These are phyloP conservation scores for Oreocharis arfaki DNA, from an alignment of 2,113 vertebrate species.

Conservation along the genomic window DNA sequence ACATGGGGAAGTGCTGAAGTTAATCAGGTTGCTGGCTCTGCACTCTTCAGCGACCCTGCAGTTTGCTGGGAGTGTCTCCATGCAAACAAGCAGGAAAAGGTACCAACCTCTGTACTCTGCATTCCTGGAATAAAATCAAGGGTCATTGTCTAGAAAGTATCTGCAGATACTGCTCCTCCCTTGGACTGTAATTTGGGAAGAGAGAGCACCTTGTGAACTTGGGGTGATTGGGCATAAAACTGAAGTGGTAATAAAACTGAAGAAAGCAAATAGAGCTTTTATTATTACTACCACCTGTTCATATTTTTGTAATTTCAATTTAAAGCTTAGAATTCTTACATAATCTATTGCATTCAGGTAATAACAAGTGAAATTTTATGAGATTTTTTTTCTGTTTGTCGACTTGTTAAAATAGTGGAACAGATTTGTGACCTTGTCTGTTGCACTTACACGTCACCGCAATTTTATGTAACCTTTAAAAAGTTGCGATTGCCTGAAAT, in stretches of 20 bases:
- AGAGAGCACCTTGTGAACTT: not conserved
- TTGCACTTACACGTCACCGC: not conserved
- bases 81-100: not conserved
- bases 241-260: not conserved
- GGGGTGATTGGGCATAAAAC: not conserved
- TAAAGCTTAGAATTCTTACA: not conserved
- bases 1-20: not conserved
- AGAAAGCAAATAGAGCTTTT: not conserved
- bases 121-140: not conserved
- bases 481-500: not conserved
- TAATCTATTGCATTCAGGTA: not conserved
- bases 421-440: not conserved
- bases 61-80: not conserved
- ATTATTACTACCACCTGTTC: not conserved
- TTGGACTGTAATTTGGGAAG: not conserved
- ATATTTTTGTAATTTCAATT: not conserved
- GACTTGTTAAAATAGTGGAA: not conserved
- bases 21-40: not conserved
- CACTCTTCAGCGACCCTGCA: fast-evolving
- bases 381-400: not conserved
- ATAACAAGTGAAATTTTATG: not conserved
- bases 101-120: not conserved
- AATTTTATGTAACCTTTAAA: not conserved
- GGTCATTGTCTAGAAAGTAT: not conserved
- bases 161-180: not conserved